A percentile compares a stretch with the other conserved stretches of the same genome.
phyloP scores from a whole-genome alignment of 2,888 invertebrate genomes.

The Maniola hyperantus region DNA sequence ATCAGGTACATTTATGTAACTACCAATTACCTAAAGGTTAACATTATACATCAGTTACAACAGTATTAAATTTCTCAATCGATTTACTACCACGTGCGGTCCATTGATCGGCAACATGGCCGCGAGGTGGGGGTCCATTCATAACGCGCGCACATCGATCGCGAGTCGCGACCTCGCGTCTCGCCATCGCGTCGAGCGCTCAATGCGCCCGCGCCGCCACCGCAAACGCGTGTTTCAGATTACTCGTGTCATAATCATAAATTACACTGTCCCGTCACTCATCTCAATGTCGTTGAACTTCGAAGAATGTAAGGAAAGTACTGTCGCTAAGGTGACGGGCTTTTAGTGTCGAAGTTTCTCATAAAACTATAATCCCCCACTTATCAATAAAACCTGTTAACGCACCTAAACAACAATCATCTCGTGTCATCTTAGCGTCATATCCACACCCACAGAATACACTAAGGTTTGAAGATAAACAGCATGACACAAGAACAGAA shows the following conservation, averaged over 20 bases:
- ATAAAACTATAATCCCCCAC: slow-evolving; percentile 19
- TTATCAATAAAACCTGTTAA: slow-evolving; percentile 9
- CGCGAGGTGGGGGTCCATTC: slow-evolving; percentile 64
- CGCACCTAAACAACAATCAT: slow-evolving; percentile 1
- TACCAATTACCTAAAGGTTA: slow-evolving; percentile 4
- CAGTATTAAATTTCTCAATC: slow-evolving; percentile 37
- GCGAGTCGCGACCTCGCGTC: slow-evolving; percentile 52
- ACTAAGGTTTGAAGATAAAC: slow-evolving; percentile 6
- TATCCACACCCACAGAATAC: slow-evolving; percentile 3
- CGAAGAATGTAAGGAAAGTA: slow-evolving; percentile 31
- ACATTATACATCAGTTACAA: slow-evolving; percentile 2
- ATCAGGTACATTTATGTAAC: background rate
- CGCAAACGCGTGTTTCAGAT: slow-evolving; percentile 46
- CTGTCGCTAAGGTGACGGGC: slow-evolving; percentile 31
- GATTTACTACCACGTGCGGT: slow-evolving; percentile 66
- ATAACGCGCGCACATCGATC: slow-evolving; percentile 62
- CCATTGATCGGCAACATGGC: slow-evolving; percentile 60
- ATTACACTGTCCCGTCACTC: slow-evolving; percentile 52
- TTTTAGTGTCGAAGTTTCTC: slow-evolving; percentile 15
- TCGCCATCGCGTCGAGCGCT: slow-evolving; percentile 36
- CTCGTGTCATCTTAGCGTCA: background rate
- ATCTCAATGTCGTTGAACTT: slow-evolving; percentile 57
- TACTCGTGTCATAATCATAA: slow-evolving; percentile 59
- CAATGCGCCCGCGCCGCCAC: slow-evolving; percentile 38
- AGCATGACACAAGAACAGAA: slow-evolving; percentile 22